Conservation (phyloP, 2,113 vertebrate genomes). For the Microcebus murinus region DNA sequence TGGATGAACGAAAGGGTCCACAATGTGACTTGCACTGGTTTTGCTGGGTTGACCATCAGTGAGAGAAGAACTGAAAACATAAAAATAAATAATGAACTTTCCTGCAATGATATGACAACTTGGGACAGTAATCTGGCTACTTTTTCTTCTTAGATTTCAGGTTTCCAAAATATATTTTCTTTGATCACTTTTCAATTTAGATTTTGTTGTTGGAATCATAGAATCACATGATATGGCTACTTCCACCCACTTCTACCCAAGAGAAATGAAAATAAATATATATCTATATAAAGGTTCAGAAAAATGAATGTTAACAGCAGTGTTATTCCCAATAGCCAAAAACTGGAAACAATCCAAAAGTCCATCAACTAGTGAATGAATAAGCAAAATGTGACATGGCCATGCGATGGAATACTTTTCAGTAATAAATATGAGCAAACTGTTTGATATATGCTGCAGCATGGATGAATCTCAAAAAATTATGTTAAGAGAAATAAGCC, state of each 20-base stretch:
- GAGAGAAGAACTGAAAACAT: background rate
- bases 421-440: background rate
- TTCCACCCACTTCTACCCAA: background rate
- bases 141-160: constrained; percentile 13
- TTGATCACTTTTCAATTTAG: constrained; percentile 47
- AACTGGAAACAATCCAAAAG: background rate
- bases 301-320: background rate
- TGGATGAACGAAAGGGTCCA: background rate
- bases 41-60: background rate
- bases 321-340: background rate
- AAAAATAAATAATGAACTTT: background rate
- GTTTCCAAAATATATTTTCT: background rate
- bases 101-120: background rate
- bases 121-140: background rate
- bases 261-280: background rate
- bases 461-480: background rate
- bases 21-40: background rate
- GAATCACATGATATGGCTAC: background rate
- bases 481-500: background rate
- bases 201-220: constrained; percentile 16
- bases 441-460: background rate
- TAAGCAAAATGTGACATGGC: background rate
- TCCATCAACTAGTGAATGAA: background rate
- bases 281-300: background rate
- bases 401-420: background rate